Percentiles rank a stretch among this genome's conserved stretches.
Conservation (phyloP, 2,888 invertebrate genomes). For the Muscina levida region DNA sequence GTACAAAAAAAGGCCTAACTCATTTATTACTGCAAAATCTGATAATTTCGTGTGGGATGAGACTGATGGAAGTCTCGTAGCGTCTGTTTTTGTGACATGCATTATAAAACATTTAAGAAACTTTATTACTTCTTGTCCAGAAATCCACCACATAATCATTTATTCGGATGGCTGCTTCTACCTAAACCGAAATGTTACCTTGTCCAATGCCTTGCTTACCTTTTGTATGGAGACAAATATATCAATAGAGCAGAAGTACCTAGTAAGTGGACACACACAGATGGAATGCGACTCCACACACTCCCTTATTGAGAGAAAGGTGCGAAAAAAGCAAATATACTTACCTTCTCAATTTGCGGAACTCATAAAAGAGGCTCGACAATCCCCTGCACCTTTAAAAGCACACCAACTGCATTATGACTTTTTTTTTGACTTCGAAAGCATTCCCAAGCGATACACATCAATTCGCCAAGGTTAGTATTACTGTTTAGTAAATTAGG, state of each 20-base stretch:
- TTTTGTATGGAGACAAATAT: background rate
- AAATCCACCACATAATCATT: too few relatives aligned
- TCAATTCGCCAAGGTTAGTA: background rate
- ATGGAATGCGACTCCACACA: constrained; percentile 5
- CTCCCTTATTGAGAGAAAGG: background rate
- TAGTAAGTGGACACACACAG: constrained; percentile 1
- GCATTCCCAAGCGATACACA: too few relatives aligned
- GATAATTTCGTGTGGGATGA: too few relatives aligned
- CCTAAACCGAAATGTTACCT: too few relatives aligned
- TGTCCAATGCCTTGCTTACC: too few relatives aligned
- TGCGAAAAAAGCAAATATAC: background rate
- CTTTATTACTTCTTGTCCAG: too few relatives aligned
- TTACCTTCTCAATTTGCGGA: background rate
- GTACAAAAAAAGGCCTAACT: too few relatives aligned
- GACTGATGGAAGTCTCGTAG: too few relatives aligned
- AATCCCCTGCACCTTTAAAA: background rate
- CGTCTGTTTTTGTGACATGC: too few relatives aligned
- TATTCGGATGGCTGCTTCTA: too few relatives aligned
- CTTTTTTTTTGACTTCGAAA: background rate
- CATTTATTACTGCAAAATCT: too few relatives aligned
- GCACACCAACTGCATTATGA: background rate
- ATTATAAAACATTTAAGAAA: too few relatives aligned
- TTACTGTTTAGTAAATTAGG: background rate
- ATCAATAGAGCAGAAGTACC: background rate
- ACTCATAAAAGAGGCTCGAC: background rate